Evolutionary conservation across 1,140 invertebrate genomes (phyloP), one percentile per base, ranked within the genome.

Genomic region (Lithobius niger): DNA sequence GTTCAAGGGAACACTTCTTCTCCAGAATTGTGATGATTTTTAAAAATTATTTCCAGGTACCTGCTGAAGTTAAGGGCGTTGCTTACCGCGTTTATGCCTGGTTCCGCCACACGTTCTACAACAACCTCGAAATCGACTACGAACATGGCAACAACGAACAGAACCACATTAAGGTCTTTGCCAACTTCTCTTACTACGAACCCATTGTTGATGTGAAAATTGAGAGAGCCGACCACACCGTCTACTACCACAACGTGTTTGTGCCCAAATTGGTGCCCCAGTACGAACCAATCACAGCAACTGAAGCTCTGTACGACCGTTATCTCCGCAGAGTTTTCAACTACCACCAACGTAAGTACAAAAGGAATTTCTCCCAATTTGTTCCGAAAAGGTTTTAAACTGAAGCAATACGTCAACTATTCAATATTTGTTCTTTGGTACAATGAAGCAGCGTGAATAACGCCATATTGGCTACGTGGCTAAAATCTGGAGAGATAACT

Each of bases 71-170:
- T 3, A 50, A 50, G 19, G 24, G 13, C 21, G 6, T 16, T 21
- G 4, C 19, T 26, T 25, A 25, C 4, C 13, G 48, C 3, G 10
- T 50, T 4, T 50, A 24, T 19, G 4, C 27, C 4, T 55, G n/a
- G 3, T 48, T 55, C 24, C 36, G 42, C 40, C 53, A 55, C 25
- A 18, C 10, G 19, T 55, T 28, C 53, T 55, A 55, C 42, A 27
- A 48, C n/a, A 48, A 55, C 18, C 15, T 55, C 3, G 40, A 55
- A 55, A 25, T 28, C 3, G n/a, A 15, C 3, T 18, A 10, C 10
- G 13, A 6, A 4, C 6, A 25, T 4, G 53, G 15, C 40, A 31
- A 3, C 27, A 18, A 45, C 6, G 18, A 6, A 27, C n/a, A 48
- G 3, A 26, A 40, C 15, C 19, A 52, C 24, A 42, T 55, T 22